A percentile compares a stretch with the other conserved stretches of the same genome.
phyloP scores from a whole-genome alignment of 2,113 vertebrate species.

The Lipotes vexillifer region DNA sequence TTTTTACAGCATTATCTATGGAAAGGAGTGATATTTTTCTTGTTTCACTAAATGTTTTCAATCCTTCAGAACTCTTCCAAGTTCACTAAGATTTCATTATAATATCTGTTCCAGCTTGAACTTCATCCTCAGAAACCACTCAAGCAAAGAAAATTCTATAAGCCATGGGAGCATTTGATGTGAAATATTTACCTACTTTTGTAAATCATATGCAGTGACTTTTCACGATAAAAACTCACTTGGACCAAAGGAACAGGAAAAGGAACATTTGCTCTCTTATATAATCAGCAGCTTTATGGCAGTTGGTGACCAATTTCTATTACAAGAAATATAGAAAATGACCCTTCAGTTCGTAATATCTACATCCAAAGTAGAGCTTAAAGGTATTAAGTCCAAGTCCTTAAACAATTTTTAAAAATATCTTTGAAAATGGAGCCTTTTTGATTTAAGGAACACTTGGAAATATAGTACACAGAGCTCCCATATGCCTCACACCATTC shows the following conservation, averaged over 20 bases:
- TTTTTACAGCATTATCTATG: neutral
- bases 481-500: neutral
- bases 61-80: neutral
- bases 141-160: neutral
- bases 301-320: neutral
- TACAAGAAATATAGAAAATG: neutral
- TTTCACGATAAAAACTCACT: neutral
- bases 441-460: neutral
- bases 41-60: neutral
- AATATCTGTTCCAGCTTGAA: neutral
- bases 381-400: neutral
- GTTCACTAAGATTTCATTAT: neutral
- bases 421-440: neutral
- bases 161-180: neutral
- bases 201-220: neutral
- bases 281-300: neutral
- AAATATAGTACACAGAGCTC: too few relatives aligned
- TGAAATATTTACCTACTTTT: conserved; percentile 13
- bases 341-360: neutral
- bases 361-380: neutral
- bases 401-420: neutral
- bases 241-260: neutral
- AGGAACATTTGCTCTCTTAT: neutral
- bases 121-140: neutral
- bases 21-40: neutral